phyloP scores from a whole-genome alignment of 2,113 vertebrate genomes.

The Speoplatyrhinus poulsoni region DNA sequence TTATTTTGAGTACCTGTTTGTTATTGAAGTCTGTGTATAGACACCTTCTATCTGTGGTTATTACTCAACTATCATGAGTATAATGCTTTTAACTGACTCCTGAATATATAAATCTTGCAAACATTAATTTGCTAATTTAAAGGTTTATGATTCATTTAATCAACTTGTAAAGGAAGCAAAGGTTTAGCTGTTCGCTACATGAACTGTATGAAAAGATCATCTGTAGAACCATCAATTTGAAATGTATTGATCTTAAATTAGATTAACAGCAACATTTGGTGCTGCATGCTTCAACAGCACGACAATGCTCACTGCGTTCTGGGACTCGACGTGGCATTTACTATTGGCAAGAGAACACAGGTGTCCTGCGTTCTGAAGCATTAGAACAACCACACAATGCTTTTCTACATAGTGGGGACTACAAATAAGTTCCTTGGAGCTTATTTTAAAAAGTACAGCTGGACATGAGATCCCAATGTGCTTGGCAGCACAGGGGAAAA shows the following conservation, averaged over 20 bases:
- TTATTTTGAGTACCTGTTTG: slow-evolving; percentile 5
- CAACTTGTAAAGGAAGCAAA: slow-evolving; percentile 22
- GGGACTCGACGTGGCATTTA: slow-evolving; percentile 53
- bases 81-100: slow-evolving; percentile 1
- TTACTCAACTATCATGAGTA: slow-evolving; percentile 7
- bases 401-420: slow-evolving; percentile 6
- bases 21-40: not conserved
- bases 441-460: not conserved
- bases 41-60: slow-evolving; percentile 6
- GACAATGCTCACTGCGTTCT: slow-evolving; percentile 24
- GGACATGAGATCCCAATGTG: not conserved
- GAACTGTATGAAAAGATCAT: slow-evolving; percentile 66
- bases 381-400: slow-evolving; percentile 7
- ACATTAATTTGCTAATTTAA: slow-evolving; percentile 18
- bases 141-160: slow-evolving; percentile 45
- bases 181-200: slow-evolving; percentile 29
- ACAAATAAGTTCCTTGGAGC: slow-evolving; percentile 2
- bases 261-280: slow-evolving; percentile 56
- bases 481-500: not conserved
- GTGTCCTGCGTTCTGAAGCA: slow-evolving; percentile 26
- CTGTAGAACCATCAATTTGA: slow-evolving; percentile 41
- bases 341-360: slow-evolving; percentile 36
- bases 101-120: not conserved
- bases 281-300: slow-evolving; percentile 44
- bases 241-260: slow-evolving; percentile 63